Conservation (phyloP, 2,888 invertebrate genomes). For the Acanthosepion lycidas region DNA sequence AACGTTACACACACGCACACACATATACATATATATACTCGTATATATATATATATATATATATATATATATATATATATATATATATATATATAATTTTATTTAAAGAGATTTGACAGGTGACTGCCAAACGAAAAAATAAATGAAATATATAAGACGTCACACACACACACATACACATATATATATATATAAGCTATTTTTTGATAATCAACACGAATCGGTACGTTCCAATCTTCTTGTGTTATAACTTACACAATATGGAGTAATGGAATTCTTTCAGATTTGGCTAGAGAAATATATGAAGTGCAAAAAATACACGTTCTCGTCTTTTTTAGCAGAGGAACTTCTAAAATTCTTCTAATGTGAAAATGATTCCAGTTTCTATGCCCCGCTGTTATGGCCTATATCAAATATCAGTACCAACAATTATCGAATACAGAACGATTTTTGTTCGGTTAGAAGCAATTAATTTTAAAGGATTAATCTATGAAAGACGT, state of each 20-base stretch:
- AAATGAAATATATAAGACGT: no score
- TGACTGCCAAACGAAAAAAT: no score
- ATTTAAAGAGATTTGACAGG: no score
- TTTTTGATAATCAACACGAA: neutral
- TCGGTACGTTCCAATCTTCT: neutral
- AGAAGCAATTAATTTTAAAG: neutral
- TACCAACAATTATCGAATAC: neutral
- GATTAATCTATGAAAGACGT: neutral
- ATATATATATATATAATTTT: no score
- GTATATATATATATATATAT: neutral
- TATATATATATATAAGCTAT: neutral
- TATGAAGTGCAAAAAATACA: no score
- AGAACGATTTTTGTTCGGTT: neutral
- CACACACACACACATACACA: no score
- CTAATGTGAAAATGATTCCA: no score
- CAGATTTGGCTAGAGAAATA: neutral
- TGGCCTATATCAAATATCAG: neutral
- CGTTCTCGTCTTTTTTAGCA: no score
- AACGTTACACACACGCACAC: no score
- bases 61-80: neutral
- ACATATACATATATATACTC: neutral
- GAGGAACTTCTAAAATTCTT: no score
- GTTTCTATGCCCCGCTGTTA: neutral
- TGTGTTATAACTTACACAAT: neutral
- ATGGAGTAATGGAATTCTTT: neutral